Conservation (phyloP, 2,888 invertebrate species). For the Caenorhabditis sp. region DNA sequence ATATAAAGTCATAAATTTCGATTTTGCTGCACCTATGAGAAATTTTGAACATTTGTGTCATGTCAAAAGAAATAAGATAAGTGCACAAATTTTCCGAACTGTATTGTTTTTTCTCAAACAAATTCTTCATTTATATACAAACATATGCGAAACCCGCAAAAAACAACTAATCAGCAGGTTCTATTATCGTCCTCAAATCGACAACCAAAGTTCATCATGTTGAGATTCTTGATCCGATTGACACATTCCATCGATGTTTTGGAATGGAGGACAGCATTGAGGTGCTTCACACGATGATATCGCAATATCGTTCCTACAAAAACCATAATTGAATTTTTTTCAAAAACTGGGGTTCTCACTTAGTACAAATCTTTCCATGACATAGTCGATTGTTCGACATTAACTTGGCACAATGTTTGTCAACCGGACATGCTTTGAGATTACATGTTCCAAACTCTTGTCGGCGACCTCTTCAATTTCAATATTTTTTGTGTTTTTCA, state of each 20-base stretch:
- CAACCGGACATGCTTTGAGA: constrained; percentile 63
- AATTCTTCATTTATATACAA: not conserved
- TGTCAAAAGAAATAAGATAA: too few species aligned
- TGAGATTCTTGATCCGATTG: constrained; percentile 32
- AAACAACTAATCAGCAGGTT: too few species aligned
- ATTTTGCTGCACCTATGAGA: too few species aligned
- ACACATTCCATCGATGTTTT: constrained; percentile 59
- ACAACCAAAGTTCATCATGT: constrained; percentile 36
- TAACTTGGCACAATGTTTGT: constrained; percentile 56
- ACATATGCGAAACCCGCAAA: too few species aligned
- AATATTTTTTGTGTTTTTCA: not conserved
- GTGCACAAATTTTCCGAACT: not conserved
- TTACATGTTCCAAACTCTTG: constrained; percentile 69
- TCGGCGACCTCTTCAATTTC: constrained; percentile 56
- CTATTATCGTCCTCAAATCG: constrained; percentile 9
- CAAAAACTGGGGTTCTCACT: constrained; percentile 19
- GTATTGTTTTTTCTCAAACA: not conserved
- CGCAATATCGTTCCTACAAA: constrained; percentile 45
- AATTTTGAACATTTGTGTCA: too few species aligned
- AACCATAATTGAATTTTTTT: not conserved
- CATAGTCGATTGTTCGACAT: constrained; percentile 60
- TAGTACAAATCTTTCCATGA: constrained; percentile 56
- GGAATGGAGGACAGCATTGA: constrained; percentile 67
- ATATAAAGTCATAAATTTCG: too few species aligned
- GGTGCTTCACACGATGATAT: constrained; percentile 62